Evolutionary conservation across 2,797 vertebrate genomes (phyloP).

Genomic region (Cynodonichthys magdalenae): DNA sequence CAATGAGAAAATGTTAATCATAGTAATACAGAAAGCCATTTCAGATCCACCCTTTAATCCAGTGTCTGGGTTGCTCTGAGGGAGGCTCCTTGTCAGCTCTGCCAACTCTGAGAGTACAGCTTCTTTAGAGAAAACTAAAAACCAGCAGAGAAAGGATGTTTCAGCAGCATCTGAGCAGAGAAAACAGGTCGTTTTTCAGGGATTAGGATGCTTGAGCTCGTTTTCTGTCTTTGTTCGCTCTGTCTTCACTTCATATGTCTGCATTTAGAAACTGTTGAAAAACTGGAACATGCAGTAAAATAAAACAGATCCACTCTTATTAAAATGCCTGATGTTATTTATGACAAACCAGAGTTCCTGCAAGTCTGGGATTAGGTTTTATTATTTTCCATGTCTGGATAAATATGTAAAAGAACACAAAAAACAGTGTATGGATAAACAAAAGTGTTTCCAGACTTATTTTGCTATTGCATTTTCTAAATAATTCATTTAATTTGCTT

Average conservation of each 20-base stretch:
- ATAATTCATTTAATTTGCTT: no score
- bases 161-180: conserved; percentile 53
- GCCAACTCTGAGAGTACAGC: conserved; percentile 57
- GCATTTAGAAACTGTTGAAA: no score
- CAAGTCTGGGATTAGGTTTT: no score
- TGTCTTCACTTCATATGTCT: background rate
- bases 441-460: no score
- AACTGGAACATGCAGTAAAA: no score
- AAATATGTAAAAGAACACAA: no score
- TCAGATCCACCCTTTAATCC: conserved; percentile 70
- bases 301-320: no score
- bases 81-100: conserved; percentile 54
- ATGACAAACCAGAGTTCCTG: no score
- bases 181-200: conserved; percentile 41
- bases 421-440: no score
- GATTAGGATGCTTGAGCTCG: background rate
- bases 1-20: conserved; percentile 67
- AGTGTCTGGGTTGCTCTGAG: conserved; percentile 44
- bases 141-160: conserved; percentile 37
- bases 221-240: background rate
- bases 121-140: conserved; percentile 37
- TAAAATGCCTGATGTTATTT: no score
- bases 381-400: no score
- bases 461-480: no score
- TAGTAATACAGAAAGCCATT: conserved; percentile 61